phyloP scores from a whole-genome alignment of 2,888 invertebrate genomes.

The Eupithecia subumbrata region DNA sequence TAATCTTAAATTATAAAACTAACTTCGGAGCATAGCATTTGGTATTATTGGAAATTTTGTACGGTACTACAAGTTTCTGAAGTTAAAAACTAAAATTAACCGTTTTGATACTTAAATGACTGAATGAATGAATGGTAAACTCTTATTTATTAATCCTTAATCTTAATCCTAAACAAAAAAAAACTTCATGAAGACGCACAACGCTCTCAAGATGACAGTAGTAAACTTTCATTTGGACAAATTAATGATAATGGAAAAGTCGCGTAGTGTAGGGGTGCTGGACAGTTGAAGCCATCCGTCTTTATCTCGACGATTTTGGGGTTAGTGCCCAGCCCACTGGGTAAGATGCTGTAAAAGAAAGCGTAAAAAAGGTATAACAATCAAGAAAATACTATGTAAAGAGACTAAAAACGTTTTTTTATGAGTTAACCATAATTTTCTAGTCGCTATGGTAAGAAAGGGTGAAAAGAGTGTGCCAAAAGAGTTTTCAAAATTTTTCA shows the following conservation, averaged over 20 bases:
- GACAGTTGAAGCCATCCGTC: constrained; percentile 38
- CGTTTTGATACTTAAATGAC: too few species aligned
- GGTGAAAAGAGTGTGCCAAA: neutral
- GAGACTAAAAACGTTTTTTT: neutral
- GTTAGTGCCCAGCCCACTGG: neutral
- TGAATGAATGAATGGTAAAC: neutral
- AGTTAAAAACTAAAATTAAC: too few species aligned
- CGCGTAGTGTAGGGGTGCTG: constrained; percentile 49
- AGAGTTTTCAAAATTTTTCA: neutral
- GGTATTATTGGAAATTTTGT: too few species aligned
- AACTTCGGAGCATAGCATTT: too few species aligned
- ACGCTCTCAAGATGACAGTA: constrained; percentile 57
- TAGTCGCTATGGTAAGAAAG: neutral
- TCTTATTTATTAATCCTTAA: constrained; percentile 4
- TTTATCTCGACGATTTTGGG: constrained; percentile 36
- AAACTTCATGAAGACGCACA: constrained; percentile 59
- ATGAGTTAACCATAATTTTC: neutral
- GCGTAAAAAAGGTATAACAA: neutral
- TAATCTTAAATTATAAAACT: too few species aligned
- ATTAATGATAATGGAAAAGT: constrained; percentile 75
- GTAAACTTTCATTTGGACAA: constrained; percentile 61
- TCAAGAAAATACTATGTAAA: neutral
- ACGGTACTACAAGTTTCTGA: too few species aligned
- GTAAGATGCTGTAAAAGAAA: neutral
- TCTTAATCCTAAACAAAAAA: constrained; percentile 41